phyloP scores from a whole-genome alignment of 2,113 vertebrate species.

The Ciconia boyciana region DNA sequence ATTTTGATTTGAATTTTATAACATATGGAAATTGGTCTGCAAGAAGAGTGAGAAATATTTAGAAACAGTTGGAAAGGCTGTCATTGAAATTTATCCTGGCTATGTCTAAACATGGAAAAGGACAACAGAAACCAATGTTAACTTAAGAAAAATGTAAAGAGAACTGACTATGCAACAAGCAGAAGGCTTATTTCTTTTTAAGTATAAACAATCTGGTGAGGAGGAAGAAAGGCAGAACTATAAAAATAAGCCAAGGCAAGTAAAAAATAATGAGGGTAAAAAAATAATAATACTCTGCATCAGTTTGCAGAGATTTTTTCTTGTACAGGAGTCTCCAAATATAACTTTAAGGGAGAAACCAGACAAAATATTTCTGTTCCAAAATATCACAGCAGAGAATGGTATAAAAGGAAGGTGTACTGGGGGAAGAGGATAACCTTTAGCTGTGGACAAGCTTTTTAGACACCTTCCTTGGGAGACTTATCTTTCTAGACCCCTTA shows the following conservation, averaged over 20 bases:
- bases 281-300: constrained; percentile 1
- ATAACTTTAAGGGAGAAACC: constrained; percentile 28
- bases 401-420: neutral
- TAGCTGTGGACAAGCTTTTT: neutral
- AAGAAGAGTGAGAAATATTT: constrained; percentile 55
- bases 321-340: constrained; percentile 23
- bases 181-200: constrained; percentile 68
- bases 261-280: constrained; percentile 38
- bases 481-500: neutral
- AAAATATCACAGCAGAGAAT: neutral
- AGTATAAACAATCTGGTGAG: constrained; percentile 68
- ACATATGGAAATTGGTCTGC: constrained; percentile 53
- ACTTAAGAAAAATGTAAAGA: constrained; percentile 65
- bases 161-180: constrained; percentile 54
- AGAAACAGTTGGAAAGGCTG: constrained; percentile 64
- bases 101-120: constrained; percentile 69
- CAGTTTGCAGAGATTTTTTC: neutral
- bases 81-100: constrained; percentile 66
- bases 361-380: constrained; percentile 43
- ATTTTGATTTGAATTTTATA: neutral
- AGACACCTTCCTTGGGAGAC: neutral
- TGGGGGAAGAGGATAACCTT: neutral
- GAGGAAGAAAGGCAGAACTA: constrained; percentile 51
- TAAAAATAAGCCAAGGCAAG: constrained; percentile 59
- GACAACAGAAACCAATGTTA: constrained; percentile 67